Evolutionary conservation across 2,797 vertebrate genomes (phyloP).

Genomic region (Luscinia megarhynchos): DNA sequence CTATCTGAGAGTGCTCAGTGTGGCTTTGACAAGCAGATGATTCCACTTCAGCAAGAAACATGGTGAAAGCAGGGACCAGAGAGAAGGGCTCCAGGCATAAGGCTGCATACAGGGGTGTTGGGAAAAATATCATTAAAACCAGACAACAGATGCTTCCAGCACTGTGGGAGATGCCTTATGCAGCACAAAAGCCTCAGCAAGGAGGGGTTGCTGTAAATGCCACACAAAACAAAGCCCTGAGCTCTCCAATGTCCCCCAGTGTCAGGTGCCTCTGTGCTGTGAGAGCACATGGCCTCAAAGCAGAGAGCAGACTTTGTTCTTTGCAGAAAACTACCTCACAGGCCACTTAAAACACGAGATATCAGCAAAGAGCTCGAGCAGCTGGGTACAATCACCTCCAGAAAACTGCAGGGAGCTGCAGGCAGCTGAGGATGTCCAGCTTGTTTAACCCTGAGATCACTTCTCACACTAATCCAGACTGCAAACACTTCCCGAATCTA

Average conservation of each 20-base stretch:
- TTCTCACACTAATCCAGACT: neutral
- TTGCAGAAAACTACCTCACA: neutral
- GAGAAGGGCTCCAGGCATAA: neutral
- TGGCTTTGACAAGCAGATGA: neutral
- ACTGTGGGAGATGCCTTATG: neutral
- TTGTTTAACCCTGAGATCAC: neutral
- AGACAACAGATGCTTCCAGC: constrained; percentile 19
- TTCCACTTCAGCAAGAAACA: neutral
- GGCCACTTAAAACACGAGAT: neutral
- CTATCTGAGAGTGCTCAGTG: neutral
- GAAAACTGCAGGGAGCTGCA: neutral
- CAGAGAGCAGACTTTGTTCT: neutral
- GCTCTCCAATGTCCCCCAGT: neutral
- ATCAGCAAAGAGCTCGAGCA: constrained; percentile 6
- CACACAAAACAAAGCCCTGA: neutral
- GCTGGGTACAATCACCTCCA: neutral
- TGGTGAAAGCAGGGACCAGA: neutral
- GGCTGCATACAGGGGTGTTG: neutral
- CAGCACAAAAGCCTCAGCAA: neutral
- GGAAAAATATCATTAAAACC: neutral
- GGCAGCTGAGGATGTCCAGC: neutral
- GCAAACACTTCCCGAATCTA: neutral
- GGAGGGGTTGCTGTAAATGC: neutral
- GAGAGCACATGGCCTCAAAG: neutral
- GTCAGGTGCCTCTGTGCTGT: neutral